phyloP scores from a whole-genome alignment of 2,888 invertebrate genomes.

The Drosophila helvetica region DNA sequence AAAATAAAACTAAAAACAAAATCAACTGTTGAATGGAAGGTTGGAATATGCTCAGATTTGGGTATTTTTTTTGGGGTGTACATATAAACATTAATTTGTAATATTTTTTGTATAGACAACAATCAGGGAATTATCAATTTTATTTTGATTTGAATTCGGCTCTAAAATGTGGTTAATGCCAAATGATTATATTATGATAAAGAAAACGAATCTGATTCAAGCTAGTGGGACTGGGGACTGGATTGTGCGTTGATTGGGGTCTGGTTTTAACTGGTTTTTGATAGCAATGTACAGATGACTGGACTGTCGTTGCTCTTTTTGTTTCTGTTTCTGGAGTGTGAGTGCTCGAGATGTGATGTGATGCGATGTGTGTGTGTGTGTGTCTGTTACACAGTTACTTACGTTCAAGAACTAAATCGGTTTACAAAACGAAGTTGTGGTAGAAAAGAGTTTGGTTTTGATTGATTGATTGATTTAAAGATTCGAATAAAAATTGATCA shows the following conservation, averaged over 20 bases:
- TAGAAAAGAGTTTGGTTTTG: conserved; percentile 25
- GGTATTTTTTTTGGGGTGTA: background rate
- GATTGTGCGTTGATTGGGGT: conserved; percentile 41
- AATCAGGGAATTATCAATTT: conserved; percentile 13
- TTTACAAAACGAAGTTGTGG: conserved; percentile 55
- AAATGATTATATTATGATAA: conserved; percentile 6
- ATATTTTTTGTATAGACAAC: conserved; percentile 9
- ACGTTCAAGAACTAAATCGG: conserved; percentile 77
- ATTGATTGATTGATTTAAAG: conserved; percentile 9
- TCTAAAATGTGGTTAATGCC: conserved; percentile 9
- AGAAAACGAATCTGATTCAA: background rate
- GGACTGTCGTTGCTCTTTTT: conserved; percentile 15
- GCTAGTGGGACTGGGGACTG: conserved; percentile 4
- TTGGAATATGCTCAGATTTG: conserved; percentile 14
- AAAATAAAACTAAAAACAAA: conserved; percentile 8
- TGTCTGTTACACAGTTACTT: conserved; percentile 61
- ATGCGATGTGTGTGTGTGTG: conserved; percentile 34
- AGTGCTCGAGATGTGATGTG: conserved; percentile 11
- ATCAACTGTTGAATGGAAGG: conserved; percentile 4
- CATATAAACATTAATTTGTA: background rate
- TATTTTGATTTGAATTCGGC: conserved; percentile 1
- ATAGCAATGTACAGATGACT: conserved; percentile 40
- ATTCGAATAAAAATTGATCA: conserved; percentile 11
- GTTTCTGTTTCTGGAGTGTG: conserved; percentile 23
- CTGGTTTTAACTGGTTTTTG: conserved; percentile 33